These are phyloP conservation scores for Tetragnatha versicolor DNA, from an alignment of 1,140 invertebrate genomes.

Conservation along the genomic window DNA sequence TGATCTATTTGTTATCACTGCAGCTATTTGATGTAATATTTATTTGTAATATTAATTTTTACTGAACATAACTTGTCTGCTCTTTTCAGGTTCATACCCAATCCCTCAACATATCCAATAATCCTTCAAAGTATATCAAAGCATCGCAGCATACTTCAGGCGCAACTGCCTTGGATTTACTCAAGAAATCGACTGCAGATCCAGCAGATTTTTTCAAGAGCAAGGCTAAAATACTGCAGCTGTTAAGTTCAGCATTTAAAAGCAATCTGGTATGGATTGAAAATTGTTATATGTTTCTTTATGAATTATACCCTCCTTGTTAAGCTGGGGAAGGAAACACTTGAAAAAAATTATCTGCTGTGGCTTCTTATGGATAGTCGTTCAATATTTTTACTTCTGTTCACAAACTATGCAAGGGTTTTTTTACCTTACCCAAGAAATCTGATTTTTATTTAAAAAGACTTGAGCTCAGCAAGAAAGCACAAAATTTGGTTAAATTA, in stretches of 20 bases:
- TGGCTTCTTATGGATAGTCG: background rate
- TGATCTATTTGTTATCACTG: background rate
- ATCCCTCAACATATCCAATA: conserved; percentile 33
- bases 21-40: background rate
- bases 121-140: conserved; percentile 37
- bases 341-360: background rate
- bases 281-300: too few species aligned
- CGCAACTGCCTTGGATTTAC: conserved; percentile 11
- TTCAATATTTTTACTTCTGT: background rate
- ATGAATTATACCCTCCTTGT: background rate
- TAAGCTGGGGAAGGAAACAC: background rate
- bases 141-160: conserved; percentile 14
- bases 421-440: background rate
- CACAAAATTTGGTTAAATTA: too few species aligned
- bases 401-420: background rate
- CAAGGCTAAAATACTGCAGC: conserved; percentile 14
- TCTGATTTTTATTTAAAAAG: background rate
- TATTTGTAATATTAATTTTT: background rate
- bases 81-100: conserved; percentile 34
- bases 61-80: background rate
- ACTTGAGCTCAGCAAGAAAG: too few species aligned
- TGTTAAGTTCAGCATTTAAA: conserved; percentile 14
- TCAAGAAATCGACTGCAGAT: background rate
- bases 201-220: conserved; percentile 10
- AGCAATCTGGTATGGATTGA: conserved; percentile 35